Conservation (phyloP, 2,888 invertebrate species). For the Drosophila leonis region DNA sequence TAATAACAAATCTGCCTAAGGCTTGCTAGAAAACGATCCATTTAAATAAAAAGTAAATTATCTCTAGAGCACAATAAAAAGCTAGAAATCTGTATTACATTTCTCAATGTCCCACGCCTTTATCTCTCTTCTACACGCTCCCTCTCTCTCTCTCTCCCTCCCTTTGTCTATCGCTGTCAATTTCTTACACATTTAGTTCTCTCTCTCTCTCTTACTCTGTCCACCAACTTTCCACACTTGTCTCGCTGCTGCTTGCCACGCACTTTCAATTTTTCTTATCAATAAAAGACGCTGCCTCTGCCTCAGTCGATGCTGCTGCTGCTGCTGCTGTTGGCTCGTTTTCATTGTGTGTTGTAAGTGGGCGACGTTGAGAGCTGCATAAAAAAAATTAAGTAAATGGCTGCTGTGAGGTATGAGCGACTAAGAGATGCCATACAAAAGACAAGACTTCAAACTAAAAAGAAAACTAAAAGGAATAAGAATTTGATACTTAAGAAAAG, state of each 20-base stretch:
- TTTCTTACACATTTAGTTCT: background rate
- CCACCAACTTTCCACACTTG: conserved; percentile 24
- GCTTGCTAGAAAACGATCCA: background rate
- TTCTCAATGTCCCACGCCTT: conserved; percentile 3
- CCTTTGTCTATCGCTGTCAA: background rate
- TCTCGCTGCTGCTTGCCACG: conserved; percentile 47
- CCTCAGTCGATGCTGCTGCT: background rate
- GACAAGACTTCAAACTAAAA: background rate
- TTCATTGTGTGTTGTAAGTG: conserved; percentile 67
- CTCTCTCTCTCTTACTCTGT: background rate
- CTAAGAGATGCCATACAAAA: background rate
- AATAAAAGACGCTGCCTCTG: conserved; percentile 55
- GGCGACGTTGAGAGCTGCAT: conserved; percentile 40
- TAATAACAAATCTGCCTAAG: background rate
- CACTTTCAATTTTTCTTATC: conserved; percentile 76
- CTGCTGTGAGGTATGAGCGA: background rate
- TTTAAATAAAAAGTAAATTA: conserved; percentile 10
- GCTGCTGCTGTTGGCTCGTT: conserved; percentile 14
- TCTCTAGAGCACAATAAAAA: background rate
- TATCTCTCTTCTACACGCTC: conserved; percentile 1
- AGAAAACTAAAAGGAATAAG: too few relatives aligned
- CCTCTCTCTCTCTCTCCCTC: background rate
- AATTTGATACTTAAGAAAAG: too few relatives aligned
- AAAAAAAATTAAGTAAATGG: conserved; percentile 7
- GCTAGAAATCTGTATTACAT: conserved; percentile 11